A percentile compares a stretch with the other conserved stretches of the same genome.
Evolutionary conservation across 1,140 invertebrate species (phyloP).

Genomic region (Zaprionus camerounensis): DNA sequence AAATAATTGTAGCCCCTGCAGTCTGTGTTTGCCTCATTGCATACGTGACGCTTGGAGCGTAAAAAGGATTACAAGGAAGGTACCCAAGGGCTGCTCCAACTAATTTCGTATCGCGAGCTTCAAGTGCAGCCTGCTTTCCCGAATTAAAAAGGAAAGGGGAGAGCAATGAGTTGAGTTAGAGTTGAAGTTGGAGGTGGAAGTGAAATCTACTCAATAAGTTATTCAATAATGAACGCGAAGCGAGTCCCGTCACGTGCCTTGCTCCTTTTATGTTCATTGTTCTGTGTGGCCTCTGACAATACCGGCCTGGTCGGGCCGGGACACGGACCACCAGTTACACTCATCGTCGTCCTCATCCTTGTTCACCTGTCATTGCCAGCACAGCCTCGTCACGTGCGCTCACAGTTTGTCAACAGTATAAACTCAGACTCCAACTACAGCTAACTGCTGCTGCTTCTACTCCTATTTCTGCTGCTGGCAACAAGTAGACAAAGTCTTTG

Average conservation of each 20-base stretch:
- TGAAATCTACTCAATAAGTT: slow-evolving; percentile 52
- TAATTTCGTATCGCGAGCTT: slow-evolving; percentile 33
- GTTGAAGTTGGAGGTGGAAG: not conserved
- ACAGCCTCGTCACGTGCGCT: slow-evolving; percentile 70
- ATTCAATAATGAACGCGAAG: slow-evolving; percentile 75
- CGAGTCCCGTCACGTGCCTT: slow-evolving; percentile 74
- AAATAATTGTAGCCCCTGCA: slow-evolving; percentile 41
- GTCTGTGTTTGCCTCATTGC: slow-evolving; percentile 38
- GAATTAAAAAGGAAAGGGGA: slow-evolving; percentile 60
- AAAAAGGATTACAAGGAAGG: slow-evolving; percentile 66
- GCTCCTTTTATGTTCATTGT: slow-evolving; percentile 75
- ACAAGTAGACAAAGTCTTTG: slow-evolving; percentile 46
- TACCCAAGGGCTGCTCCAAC: slow-evolving; percentile 4
- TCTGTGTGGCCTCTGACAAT: slow-evolving; percentile 34
- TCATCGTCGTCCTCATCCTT: slow-evolving; percentile 3
- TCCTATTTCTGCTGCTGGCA: slow-evolving; percentile 15
- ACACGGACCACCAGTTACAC: slow-evolving; percentile 11
- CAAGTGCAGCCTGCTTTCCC: slow-evolving; percentile 20
- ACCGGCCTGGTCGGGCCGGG: not conserved
- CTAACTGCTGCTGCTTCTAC: slow-evolving; percentile 16
- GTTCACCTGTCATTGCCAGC: slow-evolving; percentile 67
- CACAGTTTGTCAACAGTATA: slow-evolving; percentile 61
- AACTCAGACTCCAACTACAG: not conserved
- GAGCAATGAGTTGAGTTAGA: no score
- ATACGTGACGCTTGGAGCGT: slow-evolving; percentile 63